Conservation (phyloP, 2,113 vertebrate genomes). For the Tamias sibiricus region DNA sequence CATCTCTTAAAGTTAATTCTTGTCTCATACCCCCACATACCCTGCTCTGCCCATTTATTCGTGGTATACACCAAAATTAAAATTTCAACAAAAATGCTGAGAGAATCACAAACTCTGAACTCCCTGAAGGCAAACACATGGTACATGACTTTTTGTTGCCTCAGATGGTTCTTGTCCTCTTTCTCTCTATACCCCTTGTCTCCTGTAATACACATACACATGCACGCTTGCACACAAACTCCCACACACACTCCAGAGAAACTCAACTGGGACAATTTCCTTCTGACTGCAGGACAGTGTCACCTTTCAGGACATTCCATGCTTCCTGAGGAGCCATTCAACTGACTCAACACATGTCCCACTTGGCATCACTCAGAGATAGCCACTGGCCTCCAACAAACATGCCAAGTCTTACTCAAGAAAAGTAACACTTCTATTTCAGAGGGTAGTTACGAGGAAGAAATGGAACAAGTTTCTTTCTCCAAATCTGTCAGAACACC, state of each 20-base stretch:
- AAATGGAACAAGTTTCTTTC: not conserved
- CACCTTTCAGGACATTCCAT: not conserved
- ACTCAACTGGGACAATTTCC: not conserved
- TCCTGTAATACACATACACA: not conserved
- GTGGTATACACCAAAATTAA: slow-evolving; percentile 2
- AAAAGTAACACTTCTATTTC: slow-evolving; percentile 16
- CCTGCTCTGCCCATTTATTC: slow-evolving; percentile 6
- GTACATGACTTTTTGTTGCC: not conserved
- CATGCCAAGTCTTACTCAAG: not conserved
- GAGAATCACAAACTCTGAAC: slow-evolving; percentile 29
- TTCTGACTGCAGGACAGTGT: not conserved
- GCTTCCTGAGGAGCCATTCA: not conserved
- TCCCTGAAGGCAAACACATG: slow-evolving; percentile 27
- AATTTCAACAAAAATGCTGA: not conserved
- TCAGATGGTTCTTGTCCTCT: not conserved
- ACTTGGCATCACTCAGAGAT: not conserved
- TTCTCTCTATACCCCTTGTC: not conserved
- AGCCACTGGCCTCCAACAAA: not conserved
- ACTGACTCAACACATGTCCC: not conserved
- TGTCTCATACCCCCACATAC: not conserved
- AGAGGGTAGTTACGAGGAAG: not conserved
- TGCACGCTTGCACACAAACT: not conserved
- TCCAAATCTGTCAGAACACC: not conserved
- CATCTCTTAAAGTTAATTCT: slow-evolving; percentile 22
- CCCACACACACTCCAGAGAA: not conserved